phyloP scores from a whole-genome alignment of 1,140 invertebrate species.

The Coelopa frigida region DNA sequence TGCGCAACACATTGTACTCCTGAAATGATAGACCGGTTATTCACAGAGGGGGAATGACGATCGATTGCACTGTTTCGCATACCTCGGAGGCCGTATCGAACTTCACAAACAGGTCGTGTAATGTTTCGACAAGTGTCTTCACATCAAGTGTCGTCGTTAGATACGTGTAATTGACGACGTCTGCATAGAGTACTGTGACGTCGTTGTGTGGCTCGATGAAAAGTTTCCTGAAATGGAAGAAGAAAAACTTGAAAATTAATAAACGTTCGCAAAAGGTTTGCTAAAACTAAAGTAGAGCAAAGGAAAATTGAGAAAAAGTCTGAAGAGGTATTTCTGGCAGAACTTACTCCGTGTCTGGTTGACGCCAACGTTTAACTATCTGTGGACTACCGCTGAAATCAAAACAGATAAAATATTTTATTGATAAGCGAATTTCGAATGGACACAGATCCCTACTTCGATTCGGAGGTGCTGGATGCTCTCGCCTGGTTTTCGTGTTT shows the following conservation, averaged over 20 bases:
- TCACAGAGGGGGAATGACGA: too few species aligned
- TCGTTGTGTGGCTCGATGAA: constrained; percentile 82
- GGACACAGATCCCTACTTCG: too few species aligned
- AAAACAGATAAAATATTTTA: not conserved
- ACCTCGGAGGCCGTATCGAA: constrained; percentile 90
- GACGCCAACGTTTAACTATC: constrained; percentile 26
- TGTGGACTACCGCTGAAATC: constrained; percentile 13
- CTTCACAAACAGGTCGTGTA: constrained; percentile 89
- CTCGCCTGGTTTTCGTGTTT: constrained; percentile 39
- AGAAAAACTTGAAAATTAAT: too few species aligned
- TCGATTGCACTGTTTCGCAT: constrained; percentile 8
- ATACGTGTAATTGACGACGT: constrained; percentile 92
- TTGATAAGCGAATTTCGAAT: too few species aligned
- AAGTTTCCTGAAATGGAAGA: constrained; percentile 59
- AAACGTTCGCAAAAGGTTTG: too few species aligned
- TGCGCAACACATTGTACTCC: constrained; percentile 67
- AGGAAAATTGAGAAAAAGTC: constrained; percentile 3
- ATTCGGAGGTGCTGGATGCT: too few species aligned
- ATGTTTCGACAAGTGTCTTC: constrained; percentile 76
- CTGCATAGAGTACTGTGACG: constrained; percentile 91
- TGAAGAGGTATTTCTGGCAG: not conserved
- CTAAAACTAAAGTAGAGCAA: not conserved
- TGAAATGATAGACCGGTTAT: constrained; percentile 31
- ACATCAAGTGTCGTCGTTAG: constrained; percentile 76
- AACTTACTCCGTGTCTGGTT: constrained; percentile 35